Evolutionary conservation across 2,113 vertebrate species (phyloP).

Genomic region (Bufo bufo): DNA sequence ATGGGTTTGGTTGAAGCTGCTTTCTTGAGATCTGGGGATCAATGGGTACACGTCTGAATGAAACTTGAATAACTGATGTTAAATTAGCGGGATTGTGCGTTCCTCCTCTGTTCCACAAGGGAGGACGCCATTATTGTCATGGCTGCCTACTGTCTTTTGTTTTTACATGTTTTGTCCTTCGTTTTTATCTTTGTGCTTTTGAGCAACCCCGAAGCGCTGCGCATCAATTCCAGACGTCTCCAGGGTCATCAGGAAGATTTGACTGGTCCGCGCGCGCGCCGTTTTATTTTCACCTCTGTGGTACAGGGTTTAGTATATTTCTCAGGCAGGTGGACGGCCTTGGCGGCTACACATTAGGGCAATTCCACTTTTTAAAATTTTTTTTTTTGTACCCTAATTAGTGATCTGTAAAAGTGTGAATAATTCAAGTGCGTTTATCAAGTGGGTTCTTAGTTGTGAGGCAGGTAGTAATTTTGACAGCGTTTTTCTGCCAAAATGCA

Average conservation of each 20-base stretch:
- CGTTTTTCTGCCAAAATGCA: no score
- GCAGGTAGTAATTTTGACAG: no score
- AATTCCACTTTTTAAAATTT: background rate
- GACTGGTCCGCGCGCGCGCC: no score
- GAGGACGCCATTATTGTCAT: background rate
- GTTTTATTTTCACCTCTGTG: background rate
- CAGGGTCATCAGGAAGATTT: background rate
- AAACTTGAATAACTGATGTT: slow-evolving; percentile 2
- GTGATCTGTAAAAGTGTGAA: background rate
- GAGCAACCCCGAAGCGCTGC: background rate
- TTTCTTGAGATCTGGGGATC: background rate
- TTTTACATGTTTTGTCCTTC: background rate
- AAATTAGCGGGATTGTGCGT: background rate
- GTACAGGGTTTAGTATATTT: background rate
- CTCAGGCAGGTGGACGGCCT: background rate
- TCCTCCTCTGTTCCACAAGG: background rate
- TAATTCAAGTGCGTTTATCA: background rate
- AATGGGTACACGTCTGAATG: background rate
- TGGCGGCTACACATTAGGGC: background rate
- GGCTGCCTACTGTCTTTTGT: background rate
- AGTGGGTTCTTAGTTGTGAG: no score
- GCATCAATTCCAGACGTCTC: background rate
- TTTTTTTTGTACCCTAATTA: no score
- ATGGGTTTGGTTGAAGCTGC: background rate
- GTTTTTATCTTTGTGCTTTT: background rate